A percentile compares a stretch with the other conserved stretches of the same genome.
phyloP scores from a whole-genome alignment of 2,113 vertebrate genomes.

The Rhegmatorhina hoffmannsi region DNA sequence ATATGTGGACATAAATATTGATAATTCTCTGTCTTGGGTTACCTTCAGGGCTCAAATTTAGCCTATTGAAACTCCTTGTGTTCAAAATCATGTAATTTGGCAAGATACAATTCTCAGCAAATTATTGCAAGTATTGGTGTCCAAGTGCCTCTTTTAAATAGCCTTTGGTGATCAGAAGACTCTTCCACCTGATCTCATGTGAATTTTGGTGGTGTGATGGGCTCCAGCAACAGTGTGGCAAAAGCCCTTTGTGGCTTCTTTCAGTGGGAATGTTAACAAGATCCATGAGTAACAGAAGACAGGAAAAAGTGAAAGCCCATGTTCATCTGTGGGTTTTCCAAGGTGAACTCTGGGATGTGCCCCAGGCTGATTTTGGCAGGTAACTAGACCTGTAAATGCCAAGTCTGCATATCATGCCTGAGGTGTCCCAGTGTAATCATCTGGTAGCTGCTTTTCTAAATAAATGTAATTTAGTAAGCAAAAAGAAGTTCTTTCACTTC shows the following conservation, averaged over 20 bases:
- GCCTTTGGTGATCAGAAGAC: background rate
- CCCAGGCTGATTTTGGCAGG: background rate
- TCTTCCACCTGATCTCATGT: background rate
- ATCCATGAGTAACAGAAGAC: background rate
- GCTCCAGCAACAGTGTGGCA: background rate
- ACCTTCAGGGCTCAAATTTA: background rate
- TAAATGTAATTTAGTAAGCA: background rate
- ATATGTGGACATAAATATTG: background rate
- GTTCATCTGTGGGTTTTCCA: background rate
- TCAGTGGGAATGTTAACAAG: background rate
- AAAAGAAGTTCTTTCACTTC: background rate
- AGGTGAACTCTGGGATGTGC: background rate
- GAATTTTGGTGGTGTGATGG: background rate
- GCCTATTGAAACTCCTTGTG: background rate
- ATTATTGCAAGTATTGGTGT: background rate
- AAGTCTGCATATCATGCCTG: background rate
- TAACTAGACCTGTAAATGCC: background rate
- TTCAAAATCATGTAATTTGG: background rate
- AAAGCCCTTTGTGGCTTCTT: background rate
- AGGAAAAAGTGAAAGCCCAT: rapidly evolving
- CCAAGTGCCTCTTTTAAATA: background rate
- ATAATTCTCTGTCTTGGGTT: background rate
- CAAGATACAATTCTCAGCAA: background rate
- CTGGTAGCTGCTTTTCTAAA: background rate
- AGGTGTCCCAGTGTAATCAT: background rate